Base-by-base conservation (phyloP, 2,888 invertebrate genomes). In the Hartigia nigra region DNA sequence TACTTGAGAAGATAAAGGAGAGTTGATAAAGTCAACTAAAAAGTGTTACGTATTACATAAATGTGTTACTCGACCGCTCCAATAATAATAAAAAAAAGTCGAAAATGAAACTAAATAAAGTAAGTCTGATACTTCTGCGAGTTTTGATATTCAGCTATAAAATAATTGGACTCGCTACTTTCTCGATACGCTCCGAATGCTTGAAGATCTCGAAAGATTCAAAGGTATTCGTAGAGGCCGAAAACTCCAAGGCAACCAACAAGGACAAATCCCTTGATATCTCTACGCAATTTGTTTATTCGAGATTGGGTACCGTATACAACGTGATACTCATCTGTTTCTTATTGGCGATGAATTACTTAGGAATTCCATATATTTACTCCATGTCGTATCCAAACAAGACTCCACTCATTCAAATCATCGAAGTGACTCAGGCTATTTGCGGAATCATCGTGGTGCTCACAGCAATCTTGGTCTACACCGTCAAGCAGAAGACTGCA, bases 261-360 rank as follows among this genome's bases (percentile, higher is more conserved):
- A 55, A 23, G 9, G 23, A 23, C 9, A 23, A 0, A 14, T 39
- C 39, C 5, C 39, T 39, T 14, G 39, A 55, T 23, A 55, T 55
- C 5, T 23, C 55, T 23, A 23, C 9, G 9, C 14, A 23, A 55
- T 84, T 87, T 72, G 76, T 69, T 1, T n/a, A 69, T 12, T 82
- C 81, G 0, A 70, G 72, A 35, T 4, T 80, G 1, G 82, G 80
- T 12, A 76, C 70, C 5, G 2, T 77, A 36, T 87, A 86, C 74
- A 85, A 85, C 32, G 31, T 82, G 3, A 1, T 75, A 55, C 12
- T 82, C 0, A 36, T 82, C 11, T 37, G 79, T 23, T 75, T 70
- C 23, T 74, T 39, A 9, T 14, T 72, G 3, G 72, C 31, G 12
- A 72, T 72, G 72, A 79, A 69, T 36, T 82, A 37, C 31, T 0